Base-by-base conservation (phyloP, 2,113 vertebrate species). In the Lanius ludovicianus region DNA sequence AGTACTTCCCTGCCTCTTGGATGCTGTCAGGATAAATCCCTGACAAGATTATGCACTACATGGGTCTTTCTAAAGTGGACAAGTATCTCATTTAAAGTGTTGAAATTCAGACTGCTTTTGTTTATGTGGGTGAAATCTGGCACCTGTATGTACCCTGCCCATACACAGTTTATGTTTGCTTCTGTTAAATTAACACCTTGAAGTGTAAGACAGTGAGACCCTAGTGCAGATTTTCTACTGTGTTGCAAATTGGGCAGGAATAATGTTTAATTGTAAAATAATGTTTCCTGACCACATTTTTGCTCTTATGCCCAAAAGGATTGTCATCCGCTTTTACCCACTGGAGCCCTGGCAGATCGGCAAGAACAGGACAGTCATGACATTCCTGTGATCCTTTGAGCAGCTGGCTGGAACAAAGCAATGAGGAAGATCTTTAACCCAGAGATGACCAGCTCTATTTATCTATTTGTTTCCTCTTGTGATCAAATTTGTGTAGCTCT, bases 261-360 rank as follows among this genome's bases (percentile, higher is more conserved):
- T 78, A 42, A 65, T 53, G 55, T 15, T 56, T 77, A 31, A 46
- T 64, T 1, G 1, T 84, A 68, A 81, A 93, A 60, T 75, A 73
- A 85, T 24, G 5, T 56, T 53, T 77, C 46, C 18, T 81, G 52
- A 64, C 33, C n/a, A 21, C 6, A 7, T 79, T 47, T 79, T 78
- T 93, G 27, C 37, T 88, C 7, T 93, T 96, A 5, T 53, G 16
- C 50, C 57, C n/a, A 1, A 87, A 95, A 99, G 99, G 98, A 98
- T 99, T 60, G 16, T 98, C 27, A 98, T 99, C 35, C 91, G 97
- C 85, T 99, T 99, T 95, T 96, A 96, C 37, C 98, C 98, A 0
- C 23, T 99, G 98, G 98, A 99, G 92, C 97, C 96, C 31, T 99
- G 99, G 98, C 99, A 99, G 97, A 98, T 99, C 0, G 99, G 99